Evolutionary conservation across 2,113 vertebrate genomes (phyloP), one percentile per base, ranked within the genome.

Genomic region (Siniperca chuatsi): DNA sequence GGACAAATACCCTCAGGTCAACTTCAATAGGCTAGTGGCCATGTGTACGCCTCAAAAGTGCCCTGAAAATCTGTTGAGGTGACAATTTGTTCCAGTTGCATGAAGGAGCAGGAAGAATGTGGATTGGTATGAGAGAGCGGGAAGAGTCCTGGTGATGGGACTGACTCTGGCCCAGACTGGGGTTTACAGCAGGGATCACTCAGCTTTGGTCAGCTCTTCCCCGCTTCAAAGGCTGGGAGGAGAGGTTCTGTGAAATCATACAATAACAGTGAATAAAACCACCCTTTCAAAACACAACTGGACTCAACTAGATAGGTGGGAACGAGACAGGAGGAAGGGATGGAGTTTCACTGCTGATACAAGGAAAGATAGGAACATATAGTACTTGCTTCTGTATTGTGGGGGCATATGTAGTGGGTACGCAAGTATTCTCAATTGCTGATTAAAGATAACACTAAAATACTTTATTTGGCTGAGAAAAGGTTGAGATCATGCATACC

Each of bases 1-100:
- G 91, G 92, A 95, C 93, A 95, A 94, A 94, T 91, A 93, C 79
- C 92, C 91, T 82, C 66, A 80, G 94, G 93, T 94, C 91, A 92
- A 76, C 87, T 90, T 94, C 80, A 88, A 91, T 86, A 69, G 90
- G 90, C 90, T 57, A 75, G 87, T 64, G 40, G 90, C 87, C 87
- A 79, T 90, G 86, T 91, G 91, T 75, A 78, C 80, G n/a, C 93
- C 89, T 91, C 84, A 82, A 89, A 90, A 87, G 90, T 92, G 89
- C 86, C 84, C 89, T 79, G 83, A 82, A 92, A 94, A 93, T 95
- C 92, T 93, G 92, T 94, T 91, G 87, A 92, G 92, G 90, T 90
- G 89, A 95, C 92, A 93, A 95, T 94, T 90, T 93, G 89, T 94
- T 95, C 90, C 91, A 94, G 92, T 95, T 93, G 86, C 89, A 88